These are phyloP conservation scores for Drosophila carrolli DNA, from an alignment of 1,140 invertebrate genomes.

Conservation along the genomic window DNA sequence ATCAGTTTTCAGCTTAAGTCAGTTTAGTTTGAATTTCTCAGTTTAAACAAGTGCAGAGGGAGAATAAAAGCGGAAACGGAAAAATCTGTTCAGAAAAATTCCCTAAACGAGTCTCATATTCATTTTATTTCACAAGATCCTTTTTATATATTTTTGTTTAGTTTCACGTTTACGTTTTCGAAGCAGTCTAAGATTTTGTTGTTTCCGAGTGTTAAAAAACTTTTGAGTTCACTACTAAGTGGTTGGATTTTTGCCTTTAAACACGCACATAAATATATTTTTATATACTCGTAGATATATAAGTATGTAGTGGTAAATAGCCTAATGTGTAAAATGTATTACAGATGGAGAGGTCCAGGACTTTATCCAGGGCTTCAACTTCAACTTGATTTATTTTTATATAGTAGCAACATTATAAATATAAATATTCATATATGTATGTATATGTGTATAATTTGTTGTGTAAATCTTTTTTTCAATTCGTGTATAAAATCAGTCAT, in stretches of 20 bases:
- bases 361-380: conserved; percentile 38
- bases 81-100: conserved; percentile 64
- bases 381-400: conserved; percentile 45
- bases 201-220: conserved; percentile 72
- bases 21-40: conserved; percentile 43
- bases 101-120: conserved; percentile 76
- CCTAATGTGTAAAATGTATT: conserved; percentile 56
- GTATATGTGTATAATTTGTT: conserved; percentile 71
- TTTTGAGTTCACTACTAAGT: conserved; percentile 63
- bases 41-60: conserved; percentile 51
- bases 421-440: conserved; percentile 64
- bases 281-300: conserved; percentile 43
- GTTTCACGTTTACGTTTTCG: conserved; percentile 78
- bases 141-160: conserved; percentile 39
- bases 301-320: conserved; percentile 43
- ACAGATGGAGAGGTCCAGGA: conserved; percentile 48
- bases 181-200: conserved; percentile 83
- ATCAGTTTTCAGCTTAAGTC: conserved; percentile 37
- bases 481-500: conserved; percentile 80
- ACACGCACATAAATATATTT: conserved; percentile 63
- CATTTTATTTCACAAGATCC: conserved; percentile 57
- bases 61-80: conserved; percentile 47
- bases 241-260: conserved; percentile 22
- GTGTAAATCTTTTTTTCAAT: conserved; percentile 74
- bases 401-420: conserved; percentile 76